Evolutionary conservation across 2,113 vertebrate genomes (phyloP), one percentile per base, ranked within the genome.

Genomic region (Nipponia nippon): DNA sequence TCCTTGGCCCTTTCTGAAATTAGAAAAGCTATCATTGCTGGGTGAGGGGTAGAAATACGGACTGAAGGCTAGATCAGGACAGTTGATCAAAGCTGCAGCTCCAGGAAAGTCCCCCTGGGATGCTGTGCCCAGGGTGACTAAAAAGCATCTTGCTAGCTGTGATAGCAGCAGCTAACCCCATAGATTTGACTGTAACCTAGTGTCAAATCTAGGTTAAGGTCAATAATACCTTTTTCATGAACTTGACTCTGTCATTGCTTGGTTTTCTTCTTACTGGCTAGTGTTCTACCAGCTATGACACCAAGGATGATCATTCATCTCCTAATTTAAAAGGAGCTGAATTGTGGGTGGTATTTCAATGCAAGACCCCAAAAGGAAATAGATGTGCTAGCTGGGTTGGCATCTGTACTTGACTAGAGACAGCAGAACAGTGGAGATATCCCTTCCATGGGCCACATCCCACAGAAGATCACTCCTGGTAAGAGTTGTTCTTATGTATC

Each of bases 401-500:
- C 22, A 36, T 76, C 49, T 0, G 0, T 12, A 4, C 29, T 38
- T 27, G 52, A 36, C 14, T 58, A 26, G 42, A 85, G 47, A 21
- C 8, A 36, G 5, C 42, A 42, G 34, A 23, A 16, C 11, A 8
- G n/a, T 40, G 6, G 87, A 36, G 46, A 15, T 32, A 17, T 2
- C 9, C 21, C 23, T 85, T 47, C 21, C 18, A 29, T 18, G 40
- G 34, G 30, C 8, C 22, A 6, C 3, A 8, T 62, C 21, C 47
- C 23, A 10, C 32, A 16, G 63, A 47, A 36, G 23, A 32, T n/a
- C 20, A 13, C 2, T 50, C 49, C 18, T 21, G 34, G 4, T 47
- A 5, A 21, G n/a, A 27, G 5, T 9, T 42, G 4, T 73, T 53
- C 9, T 14, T 30, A 2, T 8, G 0, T 29, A 58, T 34, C 27